Base-by-base conservation (phyloP, 2,888 invertebrate species). In the Hecatera dysodea region DNA sequence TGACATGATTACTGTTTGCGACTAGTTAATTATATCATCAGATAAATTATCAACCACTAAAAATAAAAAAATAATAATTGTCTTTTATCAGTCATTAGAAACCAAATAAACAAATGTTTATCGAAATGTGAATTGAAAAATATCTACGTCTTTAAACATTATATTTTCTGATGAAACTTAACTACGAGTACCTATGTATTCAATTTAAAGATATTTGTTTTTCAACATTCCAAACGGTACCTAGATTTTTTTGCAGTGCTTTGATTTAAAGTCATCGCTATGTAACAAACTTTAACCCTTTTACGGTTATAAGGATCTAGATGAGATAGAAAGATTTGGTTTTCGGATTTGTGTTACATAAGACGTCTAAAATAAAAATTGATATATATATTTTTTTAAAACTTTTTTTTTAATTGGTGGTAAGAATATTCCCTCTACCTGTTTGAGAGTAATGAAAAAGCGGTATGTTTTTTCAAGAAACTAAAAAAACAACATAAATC, bases 1-100 rank as follows among this genome's bases (percentile, higher is more conserved):
- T 72, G 64, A 72, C 70, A 68, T 71, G 57, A 71, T 83, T n/a
- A n/a, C 73, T 83, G 72, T 68, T 71, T 57, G 57, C 52, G 50
- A 56, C 64, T 39, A 59, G 22, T 39, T 39, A 15, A 42, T 57
- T 57, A 68, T 33, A 68, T 75, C 61, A 57, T 15, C 15, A 39
- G 1, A 39, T 15, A 48, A 56, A 39, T 53, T 50, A 71, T 68
- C 67, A 62, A 71, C n/a, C n/a, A n/a, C n/a, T n/a, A n/a, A n/a
- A n/a, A n/a, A n/a, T n/a, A n/a, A n/a, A n/a, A n/a, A n/a, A n/a
- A n/a, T n/a, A n/a, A n/a, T n/a, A n/a, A n/a, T n/a, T n/a, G n/a
- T n/a, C n/a, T n/a, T n/a, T n/a, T n/a, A n/a, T n/a, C n/a, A n/a
- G n/a, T n/a, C n/a, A n/a, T n/a, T n/a, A n/a, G n/a, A n/a, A n/a